A percentile compares a stretch with the other conserved stretches of the same genome.
phyloP scores from a whole-genome alignment of 2,888 invertebrate genomes.

The Cristatella mucedo region DNA sequence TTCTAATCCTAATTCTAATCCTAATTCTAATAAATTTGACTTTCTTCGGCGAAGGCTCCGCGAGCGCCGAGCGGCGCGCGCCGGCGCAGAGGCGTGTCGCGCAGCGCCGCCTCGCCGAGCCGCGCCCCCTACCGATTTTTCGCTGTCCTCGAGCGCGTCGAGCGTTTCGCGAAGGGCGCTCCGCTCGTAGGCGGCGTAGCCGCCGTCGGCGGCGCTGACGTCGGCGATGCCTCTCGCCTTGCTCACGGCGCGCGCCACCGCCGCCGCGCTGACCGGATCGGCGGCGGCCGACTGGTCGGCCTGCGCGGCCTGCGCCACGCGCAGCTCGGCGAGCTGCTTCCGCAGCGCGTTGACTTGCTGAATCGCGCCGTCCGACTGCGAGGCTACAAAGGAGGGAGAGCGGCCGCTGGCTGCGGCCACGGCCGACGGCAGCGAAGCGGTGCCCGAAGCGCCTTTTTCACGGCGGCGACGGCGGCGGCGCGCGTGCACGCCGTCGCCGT shows the following conservation, averaged over 20 bases:
- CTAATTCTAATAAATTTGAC: too few relatives aligned
- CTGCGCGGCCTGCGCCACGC: constrained; percentile 26
- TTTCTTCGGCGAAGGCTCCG: too few relatives aligned
- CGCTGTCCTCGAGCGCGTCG: constrained; percentile 32
- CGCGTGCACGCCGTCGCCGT: too few relatives aligned
- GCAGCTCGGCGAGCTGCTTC: constrained; percentile 36
- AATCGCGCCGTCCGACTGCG: constrained; percentile 21
- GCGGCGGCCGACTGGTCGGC: constrained; percentile 12
- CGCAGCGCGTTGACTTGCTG: constrained; percentile 31
- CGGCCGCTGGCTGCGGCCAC: too few relatives aligned
- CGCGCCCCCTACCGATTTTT: constrained; percentile 21
- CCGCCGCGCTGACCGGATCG: constrained; percentile 1
- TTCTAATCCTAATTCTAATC: too few relatives aligned
- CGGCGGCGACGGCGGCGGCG: too few relatives aligned
- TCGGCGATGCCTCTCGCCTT: constrained; percentile 22
- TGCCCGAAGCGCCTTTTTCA: too few relatives aligned
- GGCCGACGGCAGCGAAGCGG: too few relatives aligned
- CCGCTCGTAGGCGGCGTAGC: constrained; percentile 30
- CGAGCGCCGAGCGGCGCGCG: too few relatives aligned
- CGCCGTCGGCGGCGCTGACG: constrained; percentile 18
- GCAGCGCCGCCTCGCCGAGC: too few relatives aligned
- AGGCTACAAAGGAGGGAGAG: too few relatives aligned
- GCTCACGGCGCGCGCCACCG: constrained; percentile 24
- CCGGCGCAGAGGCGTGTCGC: too few relatives aligned
- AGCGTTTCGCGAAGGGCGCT: constrained; percentile 34